Evolutionary conservation across 2,113 vertebrate genomes (phyloP).

Genomic region (Cochlearius cochlearius): DNA sequence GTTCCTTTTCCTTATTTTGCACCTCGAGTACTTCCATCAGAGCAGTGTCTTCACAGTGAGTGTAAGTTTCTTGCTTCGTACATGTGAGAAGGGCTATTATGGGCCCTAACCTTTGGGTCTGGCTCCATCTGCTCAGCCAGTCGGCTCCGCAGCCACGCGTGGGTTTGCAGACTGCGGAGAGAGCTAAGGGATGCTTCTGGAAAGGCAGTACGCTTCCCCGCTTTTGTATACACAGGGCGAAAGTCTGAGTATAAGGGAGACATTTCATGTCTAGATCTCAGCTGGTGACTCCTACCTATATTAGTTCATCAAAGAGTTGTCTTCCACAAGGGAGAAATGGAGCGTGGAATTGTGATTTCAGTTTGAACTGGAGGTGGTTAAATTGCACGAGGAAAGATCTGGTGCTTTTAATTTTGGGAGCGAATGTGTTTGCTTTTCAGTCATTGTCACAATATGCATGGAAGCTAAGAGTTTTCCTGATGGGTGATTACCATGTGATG

Average conservation of each 20-base stretch:
- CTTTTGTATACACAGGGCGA: accelerated
- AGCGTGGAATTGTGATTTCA: not conserved
- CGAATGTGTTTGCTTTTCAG: not conserved
- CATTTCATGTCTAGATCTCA: not conserved
- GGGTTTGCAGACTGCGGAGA: not conserved
- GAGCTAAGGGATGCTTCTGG: not conserved
- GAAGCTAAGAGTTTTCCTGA: not conserved
- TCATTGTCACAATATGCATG: not conserved
- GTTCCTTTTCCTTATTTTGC: not conserved
- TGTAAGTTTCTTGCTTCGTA: not conserved
- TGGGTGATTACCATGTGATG: not conserved
- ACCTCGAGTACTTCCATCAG: not conserved
- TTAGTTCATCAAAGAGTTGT: not conserved
- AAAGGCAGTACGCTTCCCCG: not conserved
- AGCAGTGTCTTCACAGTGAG: not conserved
- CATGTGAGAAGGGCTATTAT: not conserved
- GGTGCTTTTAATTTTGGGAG: not conserved
- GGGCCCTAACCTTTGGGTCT: not conserved
- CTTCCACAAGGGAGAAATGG: not conserved
- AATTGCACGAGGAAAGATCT: not conserved
- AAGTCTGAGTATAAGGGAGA: not conserved
- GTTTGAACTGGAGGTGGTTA: not conserved
- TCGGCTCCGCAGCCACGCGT: accelerated
- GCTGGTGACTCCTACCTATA: not conserved
- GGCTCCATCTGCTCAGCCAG: not conserved